Conservation (phyloP, 2,797 vertebrate species). For the Naso thynnoides region DNA sequence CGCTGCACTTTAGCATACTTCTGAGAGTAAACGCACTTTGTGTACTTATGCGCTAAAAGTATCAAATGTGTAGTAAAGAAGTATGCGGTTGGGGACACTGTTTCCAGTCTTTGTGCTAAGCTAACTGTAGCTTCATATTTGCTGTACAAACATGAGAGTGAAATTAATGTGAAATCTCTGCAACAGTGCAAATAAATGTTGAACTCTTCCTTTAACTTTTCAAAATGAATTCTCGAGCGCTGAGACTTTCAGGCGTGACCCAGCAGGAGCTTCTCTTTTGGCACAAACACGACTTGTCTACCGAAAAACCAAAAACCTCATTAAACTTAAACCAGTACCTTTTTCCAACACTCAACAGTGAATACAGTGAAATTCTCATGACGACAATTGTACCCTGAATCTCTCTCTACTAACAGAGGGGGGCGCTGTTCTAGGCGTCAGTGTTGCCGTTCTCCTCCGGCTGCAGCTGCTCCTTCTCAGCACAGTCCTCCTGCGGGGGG, state of each 20-base stretch:
- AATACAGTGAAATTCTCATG: slow-evolving; percentile 52
- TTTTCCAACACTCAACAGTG: slow-evolving; percentile 28
- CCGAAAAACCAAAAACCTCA: neutral
- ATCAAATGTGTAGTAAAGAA: too few species aligned
- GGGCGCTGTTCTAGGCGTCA: slow-evolving; percentile 84
- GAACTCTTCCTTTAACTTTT: slow-evolving; percentile 6
- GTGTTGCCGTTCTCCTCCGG: slow-evolving; percentile 96
- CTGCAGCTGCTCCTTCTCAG: slow-evolving; percentile 96
- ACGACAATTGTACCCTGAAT: slow-evolving; percentile 44
- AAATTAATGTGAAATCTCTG: too few species aligned
- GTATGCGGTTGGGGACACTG: too few species aligned
- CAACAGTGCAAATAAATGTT: neutral
- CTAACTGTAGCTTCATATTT: slow-evolving; percentile 2
- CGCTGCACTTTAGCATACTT: too few species aligned
- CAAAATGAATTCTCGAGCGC: neutral
- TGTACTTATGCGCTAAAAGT: too few species aligned
- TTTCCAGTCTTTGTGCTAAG: slow-evolving; percentile 5
- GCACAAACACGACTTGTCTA: slow-evolving; percentile 42
- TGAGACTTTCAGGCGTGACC: slow-evolving; percentile 9
- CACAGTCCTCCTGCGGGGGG: slow-evolving; percentile 93
- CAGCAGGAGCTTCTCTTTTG: slow-evolving; percentile 31
- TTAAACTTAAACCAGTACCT: slow-evolving; percentile 15
- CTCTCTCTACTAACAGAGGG: neutral
- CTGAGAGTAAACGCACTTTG: too few species aligned
- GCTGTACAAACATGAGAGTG: too few species aligned